A percentile compares a stretch with the other conserved stretches of the same genome.
These are phyloP conservation scores for Ophiothrix spiculata DNA, from an alignment of 35 echinoderm and acorn worm genomes.

Conservation along the genomic window DNA sequence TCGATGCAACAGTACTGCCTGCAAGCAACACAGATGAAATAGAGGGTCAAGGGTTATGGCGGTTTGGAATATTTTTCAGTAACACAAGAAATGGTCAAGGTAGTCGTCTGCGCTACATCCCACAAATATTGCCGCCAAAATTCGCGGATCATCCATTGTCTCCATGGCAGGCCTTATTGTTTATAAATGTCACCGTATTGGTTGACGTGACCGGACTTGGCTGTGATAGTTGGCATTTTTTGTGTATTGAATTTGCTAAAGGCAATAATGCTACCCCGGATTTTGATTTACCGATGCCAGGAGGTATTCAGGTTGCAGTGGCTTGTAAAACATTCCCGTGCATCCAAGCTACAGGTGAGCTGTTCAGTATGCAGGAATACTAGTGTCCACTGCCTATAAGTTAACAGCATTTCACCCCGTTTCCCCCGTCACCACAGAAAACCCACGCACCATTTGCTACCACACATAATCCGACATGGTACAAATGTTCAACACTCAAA, in stretches of 20 bases:
- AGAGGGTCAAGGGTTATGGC: conserved; percentile 46
- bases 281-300: conserved; percentile 27
- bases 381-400: too few relatives aligned
- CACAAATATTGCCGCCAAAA: conserved; percentile 34
- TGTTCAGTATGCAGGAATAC: too few relatives aligned
- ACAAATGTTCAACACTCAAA: too few relatives aligned
- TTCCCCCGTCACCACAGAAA: too few relatives aligned
- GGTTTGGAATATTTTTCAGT: conserved; percentile 53
- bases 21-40: background rate
- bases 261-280: conserved; percentile 28
- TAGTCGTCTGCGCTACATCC: background rate
- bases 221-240: conserved; percentile 50
- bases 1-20: background rate
- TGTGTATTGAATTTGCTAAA: conserved; percentile 75
- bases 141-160: conserved; percentile 38
- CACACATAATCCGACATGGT: too few relatives aligned
- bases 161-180: conserved; percentile 26
- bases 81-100: conserved; percentile 30
- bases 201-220: conserved; percentile 58
- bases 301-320: background rate
- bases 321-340: conserved; percentile 11
- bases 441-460: too few relatives aligned
- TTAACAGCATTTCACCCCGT: too few relatives aligned
- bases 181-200: conserved; percentile 24
- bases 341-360: too few relatives aligned